Percentiles rank a stretch among this genome's conserved stretches.
phyloP scores from a whole-genome alignment of 2,888 invertebrate species.

The Dendrolimus houi region DNA sequence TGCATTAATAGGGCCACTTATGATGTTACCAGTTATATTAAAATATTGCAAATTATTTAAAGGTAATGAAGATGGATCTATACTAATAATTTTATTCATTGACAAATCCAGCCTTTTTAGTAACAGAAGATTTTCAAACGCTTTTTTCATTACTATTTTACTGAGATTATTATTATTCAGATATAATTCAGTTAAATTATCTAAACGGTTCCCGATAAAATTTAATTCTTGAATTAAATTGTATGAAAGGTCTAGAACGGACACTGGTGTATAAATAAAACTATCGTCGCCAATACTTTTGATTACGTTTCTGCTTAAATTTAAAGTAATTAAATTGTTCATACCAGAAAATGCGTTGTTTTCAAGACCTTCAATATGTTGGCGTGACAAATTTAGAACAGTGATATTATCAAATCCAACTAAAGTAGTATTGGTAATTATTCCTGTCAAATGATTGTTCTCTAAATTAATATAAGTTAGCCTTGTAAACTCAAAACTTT shows the following conservation, averaged over 20 bases:
- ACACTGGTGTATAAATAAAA: conserved; percentile 30
- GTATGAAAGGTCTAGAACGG: conserved; percentile 42
- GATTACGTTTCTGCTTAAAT: conserved; percentile 46
- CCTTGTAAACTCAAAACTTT: conserved; percentile 36
- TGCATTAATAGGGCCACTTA: conserved; percentile 32
- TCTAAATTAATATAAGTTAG: conserved; percentile 39
- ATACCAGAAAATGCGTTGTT: conserved; percentile 37
- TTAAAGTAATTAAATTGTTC: conserved; percentile 28
- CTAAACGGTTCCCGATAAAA: conserved; percentile 33
- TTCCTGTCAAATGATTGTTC: conserved; percentile 39
- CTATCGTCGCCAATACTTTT: conserved; percentile 28
- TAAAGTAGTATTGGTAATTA: conserved; percentile 36
- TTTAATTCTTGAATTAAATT: conserved; percentile 35
- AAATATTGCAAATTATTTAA: conserved; percentile 48
- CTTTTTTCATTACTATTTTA: conserved; percentile 17
- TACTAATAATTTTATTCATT: conserved; percentile 36
- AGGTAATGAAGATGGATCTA: conserved; percentile 43
- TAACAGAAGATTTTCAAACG: conserved; percentile 33
- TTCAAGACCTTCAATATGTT: conserved; percentile 33
- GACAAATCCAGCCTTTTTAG: conserved; percentile 47
- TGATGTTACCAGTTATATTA: conserved; percentile 33
- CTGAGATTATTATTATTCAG: conserved; percentile 40
- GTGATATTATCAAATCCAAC: conserved; percentile 34
- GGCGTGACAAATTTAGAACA: conserved; percentile 33
- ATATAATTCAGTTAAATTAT: conserved; percentile 38